Evolutionary conservation across 2,113 vertebrate species (phyloP).

Genomic region (Okapia johnstoni): DNA sequence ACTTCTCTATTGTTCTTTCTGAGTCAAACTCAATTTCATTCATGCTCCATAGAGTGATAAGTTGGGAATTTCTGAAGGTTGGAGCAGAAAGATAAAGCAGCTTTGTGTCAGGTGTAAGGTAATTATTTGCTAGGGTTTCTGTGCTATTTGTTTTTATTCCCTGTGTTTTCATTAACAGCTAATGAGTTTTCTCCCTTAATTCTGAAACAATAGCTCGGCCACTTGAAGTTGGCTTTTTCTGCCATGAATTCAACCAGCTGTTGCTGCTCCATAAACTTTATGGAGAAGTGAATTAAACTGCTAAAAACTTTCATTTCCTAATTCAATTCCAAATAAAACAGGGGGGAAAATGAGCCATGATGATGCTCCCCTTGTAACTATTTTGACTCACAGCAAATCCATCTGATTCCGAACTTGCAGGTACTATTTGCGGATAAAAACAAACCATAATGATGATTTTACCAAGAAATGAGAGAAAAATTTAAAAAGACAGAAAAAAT

Average conservation of each 20-base stretch:
- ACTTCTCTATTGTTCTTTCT: constrained; percentile 56
- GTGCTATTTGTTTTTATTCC: constrained; percentile 82
- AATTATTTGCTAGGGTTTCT: constrained; percentile 77
- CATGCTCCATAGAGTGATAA: constrained; percentile 52
- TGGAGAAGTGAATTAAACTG: constrained; percentile 77
- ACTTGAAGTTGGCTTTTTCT: constrained; percentile 70
- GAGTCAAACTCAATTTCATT: constrained; percentile 67
- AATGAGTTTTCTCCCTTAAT: constrained; percentile 76
- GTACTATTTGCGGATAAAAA: background rate
- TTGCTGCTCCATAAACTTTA: constrained; percentile 83
- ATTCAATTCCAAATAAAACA: constrained; percentile 63
- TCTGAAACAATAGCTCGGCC: constrained; percentile 78
- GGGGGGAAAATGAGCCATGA: constrained; percentile 29
- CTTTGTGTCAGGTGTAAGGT: constrained; percentile 70
- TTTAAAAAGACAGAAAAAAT: background rate
- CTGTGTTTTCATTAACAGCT: constrained; percentile 81
- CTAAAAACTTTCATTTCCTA: constrained; percentile 64
- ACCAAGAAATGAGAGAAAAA: background rate
- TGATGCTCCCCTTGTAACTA: constrained; percentile 36
- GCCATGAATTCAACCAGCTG: constrained; percentile 77
- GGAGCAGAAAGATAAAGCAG: constrained; percentile 67
- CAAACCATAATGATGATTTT: background rate
- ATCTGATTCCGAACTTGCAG: constrained; percentile 14
- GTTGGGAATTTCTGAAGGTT: constrained; percentile 63
- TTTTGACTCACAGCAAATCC: constrained; percentile 38